Evolutionary conservation across 2,888 invertebrate genomes (phyloP).

Genomic region (Polyommatus icarus): DNA sequence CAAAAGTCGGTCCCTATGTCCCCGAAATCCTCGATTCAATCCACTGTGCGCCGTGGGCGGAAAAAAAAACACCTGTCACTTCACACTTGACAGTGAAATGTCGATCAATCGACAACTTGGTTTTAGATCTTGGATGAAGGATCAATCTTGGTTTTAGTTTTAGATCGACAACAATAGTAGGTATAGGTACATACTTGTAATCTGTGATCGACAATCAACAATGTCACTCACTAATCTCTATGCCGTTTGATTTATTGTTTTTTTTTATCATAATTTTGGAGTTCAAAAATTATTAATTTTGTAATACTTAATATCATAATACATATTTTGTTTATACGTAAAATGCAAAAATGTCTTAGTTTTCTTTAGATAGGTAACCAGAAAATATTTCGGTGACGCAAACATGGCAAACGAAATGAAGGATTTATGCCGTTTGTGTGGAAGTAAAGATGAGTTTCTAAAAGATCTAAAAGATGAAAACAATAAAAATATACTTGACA

Average conservation of each 20-base stretch:
- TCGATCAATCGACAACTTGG: no score
- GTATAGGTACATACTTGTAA: no score
- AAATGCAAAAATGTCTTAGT: neutral
- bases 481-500: conserved; percentile 62
- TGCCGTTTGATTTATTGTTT: neutral
- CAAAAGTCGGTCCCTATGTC: no score
- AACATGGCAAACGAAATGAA: conserved; percentile 48
- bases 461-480: conserved; percentile 67
- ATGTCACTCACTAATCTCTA: no score
- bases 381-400: neutral
- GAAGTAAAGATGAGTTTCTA: conserved; percentile 61
- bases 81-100: no score
- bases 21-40: no score
- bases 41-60: no score
- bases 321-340: neutral
- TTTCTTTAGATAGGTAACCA: neutral
- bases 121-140: no score
- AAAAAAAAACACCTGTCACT: no score
- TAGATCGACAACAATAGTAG: no score
- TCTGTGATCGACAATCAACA: no score
- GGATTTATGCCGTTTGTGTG: conserved; percentile 71
- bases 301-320: neutral
- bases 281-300: neutral
- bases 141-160: no score
- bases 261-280: neutral